Base-by-base conservation (phyloP, 2,113 vertebrate genomes). In the Spea bombifrons region DNA sequence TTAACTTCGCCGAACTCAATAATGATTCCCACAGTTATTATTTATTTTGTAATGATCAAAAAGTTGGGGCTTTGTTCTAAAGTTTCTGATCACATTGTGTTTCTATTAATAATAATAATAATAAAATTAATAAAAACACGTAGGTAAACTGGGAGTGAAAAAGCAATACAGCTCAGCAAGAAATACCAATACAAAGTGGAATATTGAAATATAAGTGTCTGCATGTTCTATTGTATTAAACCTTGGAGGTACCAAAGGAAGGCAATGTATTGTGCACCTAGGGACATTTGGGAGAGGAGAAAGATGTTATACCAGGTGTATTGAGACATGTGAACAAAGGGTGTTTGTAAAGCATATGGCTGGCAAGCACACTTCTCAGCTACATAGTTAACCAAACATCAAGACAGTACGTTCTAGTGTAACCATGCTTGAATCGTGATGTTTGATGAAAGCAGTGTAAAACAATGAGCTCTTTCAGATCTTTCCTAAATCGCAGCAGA, bases 401-500 rank as follows among this genome's bases (percentile, higher is more conserved):
- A 75, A 71, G 72, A 49, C 66, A 84, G 81, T 79, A 63, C 82
- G 83, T 76, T 82, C 83, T 81, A 78, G 73, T 80, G 73, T 88
- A 83, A 83, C 78, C 73, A 80, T 84, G 85, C 80, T 87, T 92
- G 90, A 94, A 91, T 80, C 76, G 43, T 48, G 75, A 74, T 73
- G 86, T 94, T 93, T 93, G 90, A 91, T 88, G 86, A 86, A 87
- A 90, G 88, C 82, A 52, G 78, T 66, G 85, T 87, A 73, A 85
- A 90, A 94, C 92, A 94, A 82, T 90, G 84, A 85, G 76, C 81
- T 89, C 93, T 94, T 92, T 93, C 88, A 95, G 91, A 89, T 86
- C 81, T 83, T 90, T 69, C 57, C 85, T 90, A 88, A 90, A 91
- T 89, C 87, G 80, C 69, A 74, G 86, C 89, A 88, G 80, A 75